Evolutionary conservation across 1,140 invertebrate species (phyloP).

Genomic region (Diploscapter pachys): DNA sequence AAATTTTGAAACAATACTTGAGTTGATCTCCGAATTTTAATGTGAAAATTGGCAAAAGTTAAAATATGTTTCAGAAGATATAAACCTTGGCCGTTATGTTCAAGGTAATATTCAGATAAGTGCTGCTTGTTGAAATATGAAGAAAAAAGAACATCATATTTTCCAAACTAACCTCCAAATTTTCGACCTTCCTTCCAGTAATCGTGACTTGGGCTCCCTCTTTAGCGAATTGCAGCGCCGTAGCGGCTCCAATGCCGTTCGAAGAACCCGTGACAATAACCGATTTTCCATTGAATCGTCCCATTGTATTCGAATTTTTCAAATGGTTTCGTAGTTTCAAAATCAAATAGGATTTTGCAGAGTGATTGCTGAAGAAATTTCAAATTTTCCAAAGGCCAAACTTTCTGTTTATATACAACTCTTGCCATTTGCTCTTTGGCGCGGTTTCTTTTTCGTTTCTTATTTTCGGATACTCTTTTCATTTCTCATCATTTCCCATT

Average conservation of each 20-base stretch:
- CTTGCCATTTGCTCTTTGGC: no score
- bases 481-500: no score
- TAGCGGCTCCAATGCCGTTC: conserved; percentile 34
- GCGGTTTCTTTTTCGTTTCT: no score
- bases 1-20: no score
- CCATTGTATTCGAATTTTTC: no score
- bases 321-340: no score
- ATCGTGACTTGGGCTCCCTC: conserved; percentile 36
- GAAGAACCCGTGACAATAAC: conserved; percentile 37
- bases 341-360: no score
- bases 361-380: no score
- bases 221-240: conserved; percentile 25
- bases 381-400: no score
- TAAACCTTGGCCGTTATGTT: neutral
- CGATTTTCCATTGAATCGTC: conserved; percentile 8
- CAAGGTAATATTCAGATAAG: neutral
- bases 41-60: conserved; percentile 12
- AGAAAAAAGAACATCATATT: conserved; percentile 8
- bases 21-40: neutral
- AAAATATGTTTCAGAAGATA: neutral
- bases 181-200: conserved; percentile 24
- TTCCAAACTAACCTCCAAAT: conserved; percentile 18
- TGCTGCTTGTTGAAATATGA: neutral
- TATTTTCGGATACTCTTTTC: no score
- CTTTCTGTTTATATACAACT: no score